Evolutionary conservation across 2,113 vertebrate genomes (phyloP).

Genomic region (Lasiurus cinereus): DNA sequence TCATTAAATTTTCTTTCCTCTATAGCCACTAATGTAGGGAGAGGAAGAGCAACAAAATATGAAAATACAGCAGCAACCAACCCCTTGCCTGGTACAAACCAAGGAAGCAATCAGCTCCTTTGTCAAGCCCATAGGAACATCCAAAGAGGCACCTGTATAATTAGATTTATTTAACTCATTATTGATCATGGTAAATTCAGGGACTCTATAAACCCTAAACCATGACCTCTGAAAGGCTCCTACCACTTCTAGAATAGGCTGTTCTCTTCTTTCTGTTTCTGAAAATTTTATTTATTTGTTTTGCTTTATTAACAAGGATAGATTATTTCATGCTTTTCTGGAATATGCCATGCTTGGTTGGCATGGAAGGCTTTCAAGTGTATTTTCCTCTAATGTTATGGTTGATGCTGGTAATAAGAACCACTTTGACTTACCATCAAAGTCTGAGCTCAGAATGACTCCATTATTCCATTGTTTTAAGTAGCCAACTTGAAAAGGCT

Average conservation of each 20-base stretch:
- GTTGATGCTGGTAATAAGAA: constrained; percentile 7
- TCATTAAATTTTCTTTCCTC: not conserved
- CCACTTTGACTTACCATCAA: constrained; percentile 27
- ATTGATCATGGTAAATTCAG: not conserved
- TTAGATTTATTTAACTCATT: not conserved
- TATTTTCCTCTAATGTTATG: not conserved
- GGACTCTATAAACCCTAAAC: not conserved
- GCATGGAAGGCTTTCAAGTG: not conserved
- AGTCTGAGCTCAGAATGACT: constrained; percentile 47
- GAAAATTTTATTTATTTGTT: not conserved
- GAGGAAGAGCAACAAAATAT: not conserved
- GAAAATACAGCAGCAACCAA: not conserved
- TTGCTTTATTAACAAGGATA: not conserved
- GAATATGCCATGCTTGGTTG: constrained; percentile 6
- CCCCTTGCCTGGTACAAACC: not conserved
- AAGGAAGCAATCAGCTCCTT: not conserved
- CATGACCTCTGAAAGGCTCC: not conserved
- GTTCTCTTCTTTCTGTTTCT: not conserved
- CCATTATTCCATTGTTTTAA: constrained; percentile 34
- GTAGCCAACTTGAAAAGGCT: constrained; percentile 24
- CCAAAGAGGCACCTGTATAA: not conserved
- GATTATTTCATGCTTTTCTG: constrained; percentile 18
- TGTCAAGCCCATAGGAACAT: not conserved
- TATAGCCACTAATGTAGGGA: not conserved
- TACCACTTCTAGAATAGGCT: not conserved